Evolutionary conservation across 2,888 invertebrate genomes (phyloP), one percentile per base, ranked within the genome.

Genomic region (Biston betularia): DNA sequence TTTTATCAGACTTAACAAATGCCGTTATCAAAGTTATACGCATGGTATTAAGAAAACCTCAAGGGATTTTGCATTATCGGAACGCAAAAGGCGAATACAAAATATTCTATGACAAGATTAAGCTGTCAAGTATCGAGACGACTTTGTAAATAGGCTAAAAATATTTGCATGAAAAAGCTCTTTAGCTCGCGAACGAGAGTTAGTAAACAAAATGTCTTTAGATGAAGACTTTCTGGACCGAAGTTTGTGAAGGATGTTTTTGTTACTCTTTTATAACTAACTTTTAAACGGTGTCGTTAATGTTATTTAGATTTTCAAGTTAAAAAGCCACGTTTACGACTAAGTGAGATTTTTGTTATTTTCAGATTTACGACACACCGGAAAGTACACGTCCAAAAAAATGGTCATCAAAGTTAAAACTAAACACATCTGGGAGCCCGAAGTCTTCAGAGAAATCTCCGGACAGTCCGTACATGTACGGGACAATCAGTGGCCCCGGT

Each of bases 381-480:
- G 95, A 95, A 81, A 94, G 89, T 75, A 90, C 94, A 72, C 94
- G 95, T 73, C 90, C 94, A 70, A 96, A 96, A 89, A 96, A 96
- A 93, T 96, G 96, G 96, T 96, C 96, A 87, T 96, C 96, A 72
- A 95, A 96, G 82, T 89, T 96, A 83, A 96, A 96, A 79, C 85
- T 96, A 70, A 94, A 94, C 69, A 88, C 90, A 60, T 89, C 92
- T 72, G 92, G 91, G 75, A 92, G 90, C 74, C 83, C 86, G 54
- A 93, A 90, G 75, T 88, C 92, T 70, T 89, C 92, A 69, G 93
- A 93, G 65, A 93, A 89, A 71, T 92, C 92, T 74, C 92, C 93
- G 66, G 92, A 92, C 69, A 92, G 89, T 71, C 89, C 92, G 67
- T 92, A 90, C 68, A 87, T 93, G 89, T 94, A 93, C 79, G 94